Evolutionary conservation across 2,888 invertebrate species (phyloP), one percentile per base, ranked within the genome.

Genomic region (Anticlea derivata): DNA sequence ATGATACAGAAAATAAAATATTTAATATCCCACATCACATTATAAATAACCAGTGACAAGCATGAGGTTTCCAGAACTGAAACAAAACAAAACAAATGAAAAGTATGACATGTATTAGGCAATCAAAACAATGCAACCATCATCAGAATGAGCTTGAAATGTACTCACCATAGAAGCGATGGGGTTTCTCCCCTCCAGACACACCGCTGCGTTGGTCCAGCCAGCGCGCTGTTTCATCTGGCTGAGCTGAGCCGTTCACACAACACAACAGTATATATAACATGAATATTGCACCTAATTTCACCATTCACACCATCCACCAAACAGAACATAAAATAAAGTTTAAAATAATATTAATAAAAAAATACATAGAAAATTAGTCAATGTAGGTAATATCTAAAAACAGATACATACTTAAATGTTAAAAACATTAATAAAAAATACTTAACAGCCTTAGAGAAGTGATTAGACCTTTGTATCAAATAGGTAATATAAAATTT

Each of bases 221-320:
- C 90, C 91, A 90, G 73, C 76, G 79, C 45, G 88, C 89, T 12
- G 91, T 90, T 66, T 90, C 91, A 63, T 91, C 91, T 49, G 90
- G 86, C 80, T 89, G 90, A 68, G 84, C 91, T 91, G 91, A 87
- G 75, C 88, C 89, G 65, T 87, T 89, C 67, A 86, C 84, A 91
- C 88, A 91, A 90, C 87, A 89, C 76, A 89, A 90, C 66, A 90
- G 88, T 87, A 90, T 87, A 90, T 89, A 90, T 86, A 90, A 90
- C 90, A 90, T 90, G 85, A 88, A 89, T 78, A 90, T 89, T 75
- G 88, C 85, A 85, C 87, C 90, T 89, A 88, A 83, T 77, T 75
- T 80, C 84, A 80, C 75, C 80, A 83, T 78, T 76, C 68, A 84
- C 85, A 87, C 87, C 87, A 83, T 75, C 81, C 88, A 88, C 88